phyloP scores from a whole-genome alignment of 2,113 vertebrate genomes.

The Ageneiosus marmoratus region DNA sequence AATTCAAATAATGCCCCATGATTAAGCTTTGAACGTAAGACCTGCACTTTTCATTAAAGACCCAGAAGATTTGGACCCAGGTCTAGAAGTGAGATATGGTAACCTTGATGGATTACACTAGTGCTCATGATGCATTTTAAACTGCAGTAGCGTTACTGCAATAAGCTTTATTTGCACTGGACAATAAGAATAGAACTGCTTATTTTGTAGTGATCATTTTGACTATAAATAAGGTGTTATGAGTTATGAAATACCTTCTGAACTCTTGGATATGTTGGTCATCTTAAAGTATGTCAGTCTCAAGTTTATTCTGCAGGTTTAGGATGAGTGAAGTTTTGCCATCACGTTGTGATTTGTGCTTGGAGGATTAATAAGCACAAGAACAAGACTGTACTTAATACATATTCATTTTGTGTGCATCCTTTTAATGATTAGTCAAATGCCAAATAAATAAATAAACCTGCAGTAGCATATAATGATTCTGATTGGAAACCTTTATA shows the following conservation, averaged over 20 bases:
- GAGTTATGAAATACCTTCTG: not conserved
- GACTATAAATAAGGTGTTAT: not conserved
- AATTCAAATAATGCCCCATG: not conserved
- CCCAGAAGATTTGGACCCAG: not conserved
- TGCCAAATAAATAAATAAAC: not conserved
- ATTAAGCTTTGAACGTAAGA: not conserved
- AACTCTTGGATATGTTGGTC: not conserved
- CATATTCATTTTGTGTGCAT: not conserved
- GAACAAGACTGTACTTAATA: not conserved
- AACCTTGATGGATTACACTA: not conserved
- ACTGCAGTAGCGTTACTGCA: conserved; percentile 36
- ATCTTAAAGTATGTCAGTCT: not conserved
- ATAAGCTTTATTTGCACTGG: conserved; percentile 35
- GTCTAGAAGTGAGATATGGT: not conserved
- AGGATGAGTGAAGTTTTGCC: not conserved
- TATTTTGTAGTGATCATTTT: not conserved
- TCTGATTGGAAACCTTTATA: not conserved
- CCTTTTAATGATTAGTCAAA: not conserved
- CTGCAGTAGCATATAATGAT: not conserved
- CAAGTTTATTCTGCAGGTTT: not conserved
- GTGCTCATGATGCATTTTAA: not conserved
- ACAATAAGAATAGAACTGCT: not conserved
- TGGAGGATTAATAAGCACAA: not conserved
- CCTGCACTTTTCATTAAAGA: not conserved
- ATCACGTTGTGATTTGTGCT: not conserved